Percentiles rank a stretch among this genome's conserved stretches.
Conservation (phyloP, 2,113 vertebrate species). For the Ginglymostoma cirratum region DNA sequence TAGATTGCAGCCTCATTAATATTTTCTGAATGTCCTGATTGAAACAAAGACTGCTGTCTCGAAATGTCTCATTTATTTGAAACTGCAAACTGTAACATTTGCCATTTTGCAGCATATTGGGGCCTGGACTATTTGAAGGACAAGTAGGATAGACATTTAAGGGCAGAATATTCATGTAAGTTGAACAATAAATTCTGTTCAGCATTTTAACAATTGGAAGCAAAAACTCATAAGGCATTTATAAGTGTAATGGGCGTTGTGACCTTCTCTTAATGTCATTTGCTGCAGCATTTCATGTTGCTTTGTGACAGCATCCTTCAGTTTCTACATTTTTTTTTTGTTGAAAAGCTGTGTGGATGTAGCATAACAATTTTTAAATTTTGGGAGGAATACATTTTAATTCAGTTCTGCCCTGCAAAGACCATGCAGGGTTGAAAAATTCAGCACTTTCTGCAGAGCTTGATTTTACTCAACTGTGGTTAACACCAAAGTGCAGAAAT, state of each 20-base stretch:
- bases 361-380: no score
- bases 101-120: neutral
- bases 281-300: neutral
- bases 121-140: neutral
- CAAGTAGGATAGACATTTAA: neutral
- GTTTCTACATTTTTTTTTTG: neutral
- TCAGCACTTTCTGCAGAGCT: neutral
- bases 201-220: slow-evolving; percentile 12
- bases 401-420: neutral
- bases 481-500: neutral
- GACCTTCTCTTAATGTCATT: slow-evolving; percentile 30
- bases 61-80: neutral
- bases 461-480: neutral
- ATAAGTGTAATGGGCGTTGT: neutral
- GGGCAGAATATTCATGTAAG: neutral
- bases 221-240: neutral
- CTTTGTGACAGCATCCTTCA: neutral
- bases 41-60: neutral
- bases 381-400: neutral
- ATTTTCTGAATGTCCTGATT: neutral
- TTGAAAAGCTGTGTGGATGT: neutral
- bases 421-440: neutral
- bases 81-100: neutral
- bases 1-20: neutral
- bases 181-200: slow-evolving; percentile 12